phyloP scores from a whole-genome alignment of 1,140 invertebrate species.

The Drosophila parvula region DNA sequence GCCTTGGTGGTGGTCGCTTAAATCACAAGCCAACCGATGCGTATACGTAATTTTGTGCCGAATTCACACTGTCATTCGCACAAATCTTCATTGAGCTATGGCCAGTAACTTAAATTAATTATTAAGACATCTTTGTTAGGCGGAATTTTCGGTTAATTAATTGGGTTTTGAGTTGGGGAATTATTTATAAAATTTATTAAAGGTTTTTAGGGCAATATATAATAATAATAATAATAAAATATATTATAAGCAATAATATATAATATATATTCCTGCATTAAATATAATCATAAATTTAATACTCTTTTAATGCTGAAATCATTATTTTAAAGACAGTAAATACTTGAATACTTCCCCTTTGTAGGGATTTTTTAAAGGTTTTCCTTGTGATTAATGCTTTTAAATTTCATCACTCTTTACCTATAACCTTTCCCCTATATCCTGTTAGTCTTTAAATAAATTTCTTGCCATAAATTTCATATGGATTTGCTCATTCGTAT shows the following conservation, averaged over 20 bases:
- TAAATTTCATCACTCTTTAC: neutral
- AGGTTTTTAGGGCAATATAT: neutral
- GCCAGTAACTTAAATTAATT: constrained; percentile 14
- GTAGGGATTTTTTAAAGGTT: neutral
- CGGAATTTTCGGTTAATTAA: constrained; percentile 2
- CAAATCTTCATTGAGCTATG: constrained; percentile 12
- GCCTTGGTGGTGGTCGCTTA: constrained; percentile 11
- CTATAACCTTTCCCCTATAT: neutral
- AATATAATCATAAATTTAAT: neutral
- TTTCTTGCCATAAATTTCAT: neutral
- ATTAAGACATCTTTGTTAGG: constrained; percentile 1
- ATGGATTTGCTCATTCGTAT: neutral
- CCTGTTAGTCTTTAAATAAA: neutral
- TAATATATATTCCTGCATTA: no score
- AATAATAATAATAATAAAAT: no score
- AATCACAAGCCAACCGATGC: constrained; percentile 20
- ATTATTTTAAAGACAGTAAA: neutral
- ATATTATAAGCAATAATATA: no score
- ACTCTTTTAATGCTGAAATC: no score
- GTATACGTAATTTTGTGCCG: constrained; percentile 22
- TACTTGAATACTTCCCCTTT: neutral
- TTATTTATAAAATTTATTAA: neutral
- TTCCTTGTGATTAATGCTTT: neutral
- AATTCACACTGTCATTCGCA: constrained; percentile 5
- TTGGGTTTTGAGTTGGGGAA: neutral